phyloP scores from a whole-genome alignment of 2,888 invertebrate genomes.

The Poecilus cupreus region DNA sequence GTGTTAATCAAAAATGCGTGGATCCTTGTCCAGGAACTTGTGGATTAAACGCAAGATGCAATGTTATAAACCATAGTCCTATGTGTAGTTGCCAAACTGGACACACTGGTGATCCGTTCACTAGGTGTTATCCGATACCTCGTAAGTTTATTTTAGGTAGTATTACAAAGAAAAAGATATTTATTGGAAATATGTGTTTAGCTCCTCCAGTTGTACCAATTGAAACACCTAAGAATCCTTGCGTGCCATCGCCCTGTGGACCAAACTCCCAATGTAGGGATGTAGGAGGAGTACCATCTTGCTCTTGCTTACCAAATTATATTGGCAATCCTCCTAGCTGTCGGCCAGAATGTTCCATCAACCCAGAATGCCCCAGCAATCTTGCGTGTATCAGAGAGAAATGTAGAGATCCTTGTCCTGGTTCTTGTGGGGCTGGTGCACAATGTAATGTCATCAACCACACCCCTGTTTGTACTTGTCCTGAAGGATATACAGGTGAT shows the following conservation, averaged over 20 bases:
- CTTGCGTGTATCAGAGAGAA: conserved; percentile 83
- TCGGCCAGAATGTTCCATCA: conserved; percentile 84
- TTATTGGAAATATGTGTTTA: conserved; percentile 60
- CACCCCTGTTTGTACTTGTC: conserved; percentile 84
- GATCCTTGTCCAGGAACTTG: conserved; percentile 78
- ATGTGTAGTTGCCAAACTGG: conserved; percentile 75
- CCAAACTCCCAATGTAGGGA: conserved; percentile 79
- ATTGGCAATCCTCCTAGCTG: conserved; percentile 85
- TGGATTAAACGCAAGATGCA: conserved; percentile 75
- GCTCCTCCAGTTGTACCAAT: conserved; percentile 63
- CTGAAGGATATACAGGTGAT: conserved; percentile 82
- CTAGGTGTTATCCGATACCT: conserved; percentile 78
- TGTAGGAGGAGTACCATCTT: conserved; percentile 75
- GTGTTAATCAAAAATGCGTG: conserved; percentile 77
- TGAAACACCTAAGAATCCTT: conserved; percentile 75
- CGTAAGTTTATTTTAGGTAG: conserved; percentile 63
- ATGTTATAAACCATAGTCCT: conserved; percentile 77
- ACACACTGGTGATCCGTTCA: conserved; percentile 80
- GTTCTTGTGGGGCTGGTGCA: conserved; percentile 83
- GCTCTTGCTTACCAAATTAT: conserved; percentile 81
- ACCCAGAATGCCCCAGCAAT: conserved; percentile 82
- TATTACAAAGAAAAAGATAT: not conserved
- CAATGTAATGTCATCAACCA: conserved; percentile 84
- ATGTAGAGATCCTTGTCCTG: conserved; percentile 85
- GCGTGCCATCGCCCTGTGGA: conserved; percentile 84